Percentiles rank a stretch among this genome's conserved stretches.
These are phyloP conservation scores for Micropterix aruncella DNA, from an alignment of 2,888 invertebrate genomes.

Conservation along the genomic window DNA sequence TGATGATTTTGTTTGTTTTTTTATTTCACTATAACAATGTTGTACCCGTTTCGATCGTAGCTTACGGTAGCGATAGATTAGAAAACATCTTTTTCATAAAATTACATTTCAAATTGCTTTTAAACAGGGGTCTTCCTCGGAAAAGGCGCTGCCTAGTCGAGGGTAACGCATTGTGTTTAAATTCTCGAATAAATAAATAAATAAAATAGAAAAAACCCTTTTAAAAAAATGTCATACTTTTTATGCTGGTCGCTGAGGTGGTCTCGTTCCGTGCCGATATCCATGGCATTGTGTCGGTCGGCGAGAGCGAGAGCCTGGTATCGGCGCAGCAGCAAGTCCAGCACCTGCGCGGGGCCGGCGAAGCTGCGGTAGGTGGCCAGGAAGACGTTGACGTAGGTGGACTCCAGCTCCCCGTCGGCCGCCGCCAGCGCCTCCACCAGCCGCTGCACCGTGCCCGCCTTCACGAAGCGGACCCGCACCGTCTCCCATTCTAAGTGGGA, in stretches of 20 bases:
- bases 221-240: slow-evolving; percentile 51
- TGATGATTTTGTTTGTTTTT: too few relatives aligned
- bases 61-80: too few relatives aligned
- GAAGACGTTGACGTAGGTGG: slow-evolving; percentile 95
- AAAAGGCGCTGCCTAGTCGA: too few relatives aligned
- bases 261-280: slow-evolving; percentile 14
- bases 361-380: slow-evolving; percentile 90
- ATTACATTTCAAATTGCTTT: too few relatives aligned
- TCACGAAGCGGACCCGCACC: slow-evolving; percentile 85
- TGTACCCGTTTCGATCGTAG: too few relatives aligned
- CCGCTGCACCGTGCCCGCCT: slow-evolving; percentile 88
- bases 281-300: slow-evolving; percentile 33
- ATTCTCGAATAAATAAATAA: too few relatives aligned
- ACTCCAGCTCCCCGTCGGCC: slow-evolving; percentile 92
- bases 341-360: slow-evolving; percentile 73
- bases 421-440: slow-evolving; percentile 89
- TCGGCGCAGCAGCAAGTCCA: slow-evolving; percentile 65
- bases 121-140: too few relatives aligned
- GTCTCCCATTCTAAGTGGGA: slow-evolving; percentile 99
- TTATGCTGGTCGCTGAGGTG: slow-evolving; percentile 55
- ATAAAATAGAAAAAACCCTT: neutral
- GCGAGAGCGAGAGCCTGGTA: slow-evolving; percentile 56
- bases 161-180: too few relatives aligned
- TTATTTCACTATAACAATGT: too few relatives aligned
- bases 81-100: too few relatives aligned